These are phyloP conservation scores for Chloroclysta siterata DNA, from an alignment of 2,888 invertebrate genomes.

Conservation along the genomic window DNA sequence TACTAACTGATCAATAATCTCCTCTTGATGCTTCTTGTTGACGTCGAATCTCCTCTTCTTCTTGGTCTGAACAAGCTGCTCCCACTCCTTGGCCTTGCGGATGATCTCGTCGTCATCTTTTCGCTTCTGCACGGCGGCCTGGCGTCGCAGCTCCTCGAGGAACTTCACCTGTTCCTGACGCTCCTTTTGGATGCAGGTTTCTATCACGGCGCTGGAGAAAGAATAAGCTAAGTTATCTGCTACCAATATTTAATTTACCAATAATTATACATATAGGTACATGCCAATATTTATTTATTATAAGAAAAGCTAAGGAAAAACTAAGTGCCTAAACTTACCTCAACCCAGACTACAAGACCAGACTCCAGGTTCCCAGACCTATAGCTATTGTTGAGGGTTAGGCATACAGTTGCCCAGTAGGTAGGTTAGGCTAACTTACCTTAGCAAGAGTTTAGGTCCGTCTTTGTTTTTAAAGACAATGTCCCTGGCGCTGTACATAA, in stretches of 20 bases:
- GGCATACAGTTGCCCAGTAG: no score
- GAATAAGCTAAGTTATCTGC: not conserved
- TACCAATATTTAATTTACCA: no score
- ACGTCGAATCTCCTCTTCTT: conserved; percentile 57
- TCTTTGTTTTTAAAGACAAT: conserved; percentile 76
- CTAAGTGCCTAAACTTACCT: no score
- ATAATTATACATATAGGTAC: no score
- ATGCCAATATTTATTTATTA: no score
- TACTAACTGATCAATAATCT: conserved; percentile 71
- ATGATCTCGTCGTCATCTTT: conserved; percentile 63
- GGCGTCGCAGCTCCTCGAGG: conserved; percentile 56
- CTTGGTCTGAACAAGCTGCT: conserved; percentile 54
- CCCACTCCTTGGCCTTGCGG: conserved; percentile 68
- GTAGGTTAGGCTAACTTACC: conserved; percentile 60
- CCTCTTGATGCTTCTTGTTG: conserved; percentile 70
- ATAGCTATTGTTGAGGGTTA: no score
- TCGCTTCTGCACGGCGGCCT: conserved; percentile 57
- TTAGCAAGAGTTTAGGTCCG: conserved; percentile 73
- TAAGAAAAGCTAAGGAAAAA: no score
- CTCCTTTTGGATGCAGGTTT: conserved; percentile 74
- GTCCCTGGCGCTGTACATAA: conserved; percentile 74
- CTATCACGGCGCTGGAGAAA: conserved; percentile 69
- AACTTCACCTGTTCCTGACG: conserved; percentile 73
- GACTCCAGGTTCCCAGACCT: no score
- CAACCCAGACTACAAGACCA: no score